Evolutionary conservation across 1,140 invertebrate species (phyloP).

Genomic region (Habropoda laboriosa): DNA sequence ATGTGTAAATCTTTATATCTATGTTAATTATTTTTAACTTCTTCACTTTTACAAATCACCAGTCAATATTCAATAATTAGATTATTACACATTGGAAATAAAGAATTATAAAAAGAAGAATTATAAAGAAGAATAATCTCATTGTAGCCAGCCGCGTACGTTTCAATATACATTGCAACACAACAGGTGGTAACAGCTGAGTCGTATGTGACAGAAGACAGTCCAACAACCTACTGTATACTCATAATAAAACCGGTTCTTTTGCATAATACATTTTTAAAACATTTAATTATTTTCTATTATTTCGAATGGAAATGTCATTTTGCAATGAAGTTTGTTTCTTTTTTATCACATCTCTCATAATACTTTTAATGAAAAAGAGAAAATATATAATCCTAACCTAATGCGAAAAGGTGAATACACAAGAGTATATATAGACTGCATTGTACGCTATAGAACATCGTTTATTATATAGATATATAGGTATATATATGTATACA

Average conservation of each 20-base stretch:
- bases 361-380: background rate
- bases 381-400: background rate
- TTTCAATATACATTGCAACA: conserved; percentile 21
- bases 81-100: background rate
- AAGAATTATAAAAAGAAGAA: too few relatives aligned
- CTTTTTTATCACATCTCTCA: background rate
- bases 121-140: conserved; percentile 24
- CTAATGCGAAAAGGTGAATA: background rate
- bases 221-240: background rate
- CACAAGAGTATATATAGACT: background rate
- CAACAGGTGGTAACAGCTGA: conserved; percentile 47
- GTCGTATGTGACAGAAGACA: conserved; percentile 3
- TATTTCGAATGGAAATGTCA: background rate
- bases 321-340: background rate
- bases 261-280: background rate
- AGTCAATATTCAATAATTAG: background rate
- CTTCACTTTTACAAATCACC: background rate
- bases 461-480: background rate
- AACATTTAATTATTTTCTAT: too few relatives aligned
- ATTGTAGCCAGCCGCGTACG: background rate
- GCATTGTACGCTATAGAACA: background rate
- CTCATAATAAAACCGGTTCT: background rate
- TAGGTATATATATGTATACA: background rate
- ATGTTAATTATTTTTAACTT: background rate
- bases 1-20: background rate